A percentile compares a stretch with the other conserved stretches of the same genome.
Conservation (phyloP, 2,113 vertebrate species). For the Ailurus styani region DNA sequence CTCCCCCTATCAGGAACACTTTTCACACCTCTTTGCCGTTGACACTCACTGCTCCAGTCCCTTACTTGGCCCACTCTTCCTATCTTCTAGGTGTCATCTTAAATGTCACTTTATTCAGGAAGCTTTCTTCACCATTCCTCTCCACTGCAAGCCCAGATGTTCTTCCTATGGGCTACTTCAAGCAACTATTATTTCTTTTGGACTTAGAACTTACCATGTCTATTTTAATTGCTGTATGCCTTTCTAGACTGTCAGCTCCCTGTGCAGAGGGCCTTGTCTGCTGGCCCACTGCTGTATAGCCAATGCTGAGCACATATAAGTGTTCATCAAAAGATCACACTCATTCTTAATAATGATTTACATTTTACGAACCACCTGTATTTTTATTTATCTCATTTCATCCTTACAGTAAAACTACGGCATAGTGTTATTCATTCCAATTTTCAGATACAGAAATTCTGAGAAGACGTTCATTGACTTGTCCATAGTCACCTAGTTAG, state of each 20-base stretch:
- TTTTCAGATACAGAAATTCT: background rate
- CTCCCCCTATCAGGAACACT: background rate
- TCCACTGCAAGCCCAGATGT: background rate
- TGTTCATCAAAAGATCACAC: background rate
- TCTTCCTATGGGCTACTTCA: background rate
- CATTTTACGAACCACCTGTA: background rate
- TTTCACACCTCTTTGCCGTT: background rate
- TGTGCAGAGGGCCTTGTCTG: background rate
- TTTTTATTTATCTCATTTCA: background rate
- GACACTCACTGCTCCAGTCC: background rate
- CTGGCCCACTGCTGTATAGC: background rate
- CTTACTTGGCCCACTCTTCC: background rate
- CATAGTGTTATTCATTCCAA: background rate
- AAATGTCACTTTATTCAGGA: background rate
- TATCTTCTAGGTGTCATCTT: background rate
- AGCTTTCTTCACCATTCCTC: background rate
- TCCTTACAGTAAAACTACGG: background rate
- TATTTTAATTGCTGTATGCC: background rate
- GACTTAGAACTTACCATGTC: background rate
- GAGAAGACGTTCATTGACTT: background rate
- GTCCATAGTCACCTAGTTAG: background rate
- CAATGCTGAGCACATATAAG: background rate
- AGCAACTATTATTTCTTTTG: background rate
- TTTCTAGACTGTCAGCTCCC: background rate
- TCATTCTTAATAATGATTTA: background rate